These are phyloP conservation scores for Nomada goodeniana DNA, from an alignment of 2,888 invertebrate genomes.

Conservation along the genomic window DNA sequence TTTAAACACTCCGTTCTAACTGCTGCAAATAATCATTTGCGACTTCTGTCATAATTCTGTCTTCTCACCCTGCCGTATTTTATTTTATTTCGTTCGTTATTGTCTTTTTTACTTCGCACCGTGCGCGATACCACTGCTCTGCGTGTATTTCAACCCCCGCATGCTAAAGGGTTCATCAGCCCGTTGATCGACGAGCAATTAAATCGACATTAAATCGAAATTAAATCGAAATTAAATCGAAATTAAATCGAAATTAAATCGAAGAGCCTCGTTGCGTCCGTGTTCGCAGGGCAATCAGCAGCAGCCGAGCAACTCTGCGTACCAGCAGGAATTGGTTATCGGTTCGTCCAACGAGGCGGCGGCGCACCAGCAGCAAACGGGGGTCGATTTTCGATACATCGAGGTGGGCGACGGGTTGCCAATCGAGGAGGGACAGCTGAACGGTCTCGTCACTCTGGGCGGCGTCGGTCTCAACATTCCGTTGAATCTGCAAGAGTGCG, in stretches of 20 bases:
- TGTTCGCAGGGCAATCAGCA: slow-evolving; percentile 75
- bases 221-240: background rate
- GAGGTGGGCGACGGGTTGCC: slow-evolving; percentile 77
- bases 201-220: background rate
- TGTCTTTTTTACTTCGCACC: too few species aligned
- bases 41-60: too few species aligned
- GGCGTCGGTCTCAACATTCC: slow-evolving; percentile 78
- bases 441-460: slow-evolving; percentile 72
- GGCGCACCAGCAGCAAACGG: slow-evolving; percentile 71
- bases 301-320: slow-evolving; percentile 73
- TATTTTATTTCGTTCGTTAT: too few species aligned
- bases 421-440: slow-evolving; percentile 77
- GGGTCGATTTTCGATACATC: slow-evolving; percentile 79
- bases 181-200: too few species aligned
- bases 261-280: background rate
- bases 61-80: too few species aligned
- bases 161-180: too few species aligned
- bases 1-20: too few species aligned
- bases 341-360: slow-evolving; percentile 71
- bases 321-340: slow-evolving; percentile 76
- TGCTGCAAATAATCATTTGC: too few species aligned
- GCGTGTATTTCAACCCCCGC: too few species aligned
- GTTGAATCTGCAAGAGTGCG: slow-evolving; percentile 85
- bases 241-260: background rate
- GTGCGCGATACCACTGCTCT: too few species aligned